Evolutionary conservation across 2,797 vertebrate genomes (phyloP).

Genomic region (Picus viridis): DNA sequence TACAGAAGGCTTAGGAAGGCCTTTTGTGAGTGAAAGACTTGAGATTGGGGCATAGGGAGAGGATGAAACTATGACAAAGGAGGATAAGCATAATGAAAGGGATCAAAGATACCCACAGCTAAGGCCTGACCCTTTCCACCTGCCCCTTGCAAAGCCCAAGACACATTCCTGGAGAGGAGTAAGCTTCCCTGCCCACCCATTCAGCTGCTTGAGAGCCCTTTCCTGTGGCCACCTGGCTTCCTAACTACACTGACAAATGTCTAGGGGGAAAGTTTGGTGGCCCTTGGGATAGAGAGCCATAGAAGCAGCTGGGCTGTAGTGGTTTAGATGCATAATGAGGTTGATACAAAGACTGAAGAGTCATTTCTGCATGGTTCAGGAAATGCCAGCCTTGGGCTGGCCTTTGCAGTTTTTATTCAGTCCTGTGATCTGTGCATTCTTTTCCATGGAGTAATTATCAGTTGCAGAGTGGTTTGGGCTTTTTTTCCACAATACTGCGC

Average conservation of each 20-base stretch:
- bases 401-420: background rate
- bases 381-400: background rate
- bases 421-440: background rate
- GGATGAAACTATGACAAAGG: background rate
- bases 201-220: background rate
- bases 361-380: background rate
- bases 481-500: background rate
- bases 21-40: background rate
- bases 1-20: background rate
- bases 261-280: background rate
- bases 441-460: background rate
- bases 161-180: background rate
- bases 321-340: background rate
- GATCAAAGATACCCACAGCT: background rate
- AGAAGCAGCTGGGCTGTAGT: background rate
- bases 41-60: background rate
- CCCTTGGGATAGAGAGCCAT: background rate
- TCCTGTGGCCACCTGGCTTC: background rate
- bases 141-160: background rate
- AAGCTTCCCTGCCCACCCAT: rapidly evolving
- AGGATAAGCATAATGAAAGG: background rate
- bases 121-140: background rate
- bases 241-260: background rate
- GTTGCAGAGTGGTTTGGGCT: background rate
- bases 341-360: background rate